These are phyloP conservation scores for Diploscapter pachys DNA, from an alignment of 1,140 invertebrate species.

Conservation along the genomic window DNA sequence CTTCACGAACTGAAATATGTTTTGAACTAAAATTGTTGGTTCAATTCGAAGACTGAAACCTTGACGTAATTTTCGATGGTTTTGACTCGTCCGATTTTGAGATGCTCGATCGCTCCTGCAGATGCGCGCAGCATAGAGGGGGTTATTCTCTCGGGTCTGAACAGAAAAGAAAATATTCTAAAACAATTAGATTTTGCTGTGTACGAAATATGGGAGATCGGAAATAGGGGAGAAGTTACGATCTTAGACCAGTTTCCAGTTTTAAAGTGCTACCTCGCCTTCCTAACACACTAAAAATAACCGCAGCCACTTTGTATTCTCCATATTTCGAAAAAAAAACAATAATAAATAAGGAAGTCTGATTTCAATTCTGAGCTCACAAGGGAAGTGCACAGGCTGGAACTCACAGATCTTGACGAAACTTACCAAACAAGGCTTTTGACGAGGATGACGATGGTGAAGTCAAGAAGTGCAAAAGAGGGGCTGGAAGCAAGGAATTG, in stretches of 20 bases:
- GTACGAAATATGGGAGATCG: no score
- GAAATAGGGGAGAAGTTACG: background rate
- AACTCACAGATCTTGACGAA: no score
- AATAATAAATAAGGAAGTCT: background rate
- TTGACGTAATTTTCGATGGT: background rate
- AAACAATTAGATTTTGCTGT: no score
- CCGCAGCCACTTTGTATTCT: no score
- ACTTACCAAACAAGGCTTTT: no score
- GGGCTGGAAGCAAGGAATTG: no score
- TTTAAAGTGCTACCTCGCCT: no score
- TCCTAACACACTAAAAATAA: no score
- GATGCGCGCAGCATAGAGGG: constrained; percentile 21
- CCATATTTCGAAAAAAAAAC: background rate
- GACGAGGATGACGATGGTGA: no score
- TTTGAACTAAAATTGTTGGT: background rate
- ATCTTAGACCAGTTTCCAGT: background rate
- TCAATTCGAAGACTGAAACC: background rate
- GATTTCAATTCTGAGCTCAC: no score
- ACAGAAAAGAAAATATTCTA: background rate
- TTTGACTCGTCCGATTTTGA: constrained; percentile 13
- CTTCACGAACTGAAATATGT: background rate
- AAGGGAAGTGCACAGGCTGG: no score
- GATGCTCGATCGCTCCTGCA: constrained; percentile 22
- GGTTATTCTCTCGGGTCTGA: constrained; percentile 16
- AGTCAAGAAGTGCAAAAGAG: no score